Conservation (phyloP, 2,113 vertebrate genomes). For the Australoheros scitulus region DNA sequence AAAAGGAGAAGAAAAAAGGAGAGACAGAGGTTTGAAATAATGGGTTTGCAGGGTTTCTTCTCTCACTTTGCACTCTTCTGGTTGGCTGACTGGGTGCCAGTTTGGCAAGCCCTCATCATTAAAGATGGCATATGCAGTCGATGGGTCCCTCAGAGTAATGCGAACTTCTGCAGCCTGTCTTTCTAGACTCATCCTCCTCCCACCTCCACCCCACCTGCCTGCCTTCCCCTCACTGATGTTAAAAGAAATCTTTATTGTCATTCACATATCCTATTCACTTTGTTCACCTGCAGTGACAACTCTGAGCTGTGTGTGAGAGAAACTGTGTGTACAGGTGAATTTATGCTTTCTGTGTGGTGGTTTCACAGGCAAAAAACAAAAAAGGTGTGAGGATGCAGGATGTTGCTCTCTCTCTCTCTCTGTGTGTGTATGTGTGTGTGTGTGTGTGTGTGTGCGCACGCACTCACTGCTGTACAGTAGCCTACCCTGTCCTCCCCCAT, state of each 20-base stretch:
- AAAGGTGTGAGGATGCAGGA: slow-evolving; percentile 34
- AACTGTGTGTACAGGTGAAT: slow-evolving; percentile 75
- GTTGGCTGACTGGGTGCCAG: slow-evolving; percentile 73
- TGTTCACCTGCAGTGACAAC: slow-evolving; percentile 95
- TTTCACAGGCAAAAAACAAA: slow-evolving; percentile 18
- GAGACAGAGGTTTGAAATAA: slow-evolving; percentile 72
- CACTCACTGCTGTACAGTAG: slow-evolving; percentile 33
- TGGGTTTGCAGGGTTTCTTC: slow-evolving; percentile 63
- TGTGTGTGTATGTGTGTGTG: slow-evolving; percentile 26
- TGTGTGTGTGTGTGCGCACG: neutral
- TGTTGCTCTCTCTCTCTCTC: slow-evolving; percentile 10
- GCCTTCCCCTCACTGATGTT: slow-evolving; percentile 91
- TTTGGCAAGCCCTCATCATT: slow-evolving; percentile 75
- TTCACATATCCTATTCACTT: slow-evolving; percentile 97
- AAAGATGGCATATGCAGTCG: slow-evolving; percentile 83
- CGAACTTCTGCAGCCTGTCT: slow-evolving; percentile 90
- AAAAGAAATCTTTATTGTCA: slow-evolving; percentile 99
- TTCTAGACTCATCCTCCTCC: slow-evolving; percentile 72
- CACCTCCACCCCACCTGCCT: slow-evolving; percentile 54
- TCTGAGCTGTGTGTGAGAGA: slow-evolving; percentile 75
- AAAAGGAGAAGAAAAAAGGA: neutral
- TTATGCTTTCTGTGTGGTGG: slow-evolving; percentile 33
- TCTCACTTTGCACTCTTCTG: slow-evolving; percentile 38
- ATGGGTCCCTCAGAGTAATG: slow-evolving; percentile 82
- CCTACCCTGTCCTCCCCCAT: slow-evolving; percentile 41